These are phyloP conservation scores for Schizothorax lantsangensis DNA, from an alignment of 2,797 vertebrate species.

Conservation along the genomic window DNA sequence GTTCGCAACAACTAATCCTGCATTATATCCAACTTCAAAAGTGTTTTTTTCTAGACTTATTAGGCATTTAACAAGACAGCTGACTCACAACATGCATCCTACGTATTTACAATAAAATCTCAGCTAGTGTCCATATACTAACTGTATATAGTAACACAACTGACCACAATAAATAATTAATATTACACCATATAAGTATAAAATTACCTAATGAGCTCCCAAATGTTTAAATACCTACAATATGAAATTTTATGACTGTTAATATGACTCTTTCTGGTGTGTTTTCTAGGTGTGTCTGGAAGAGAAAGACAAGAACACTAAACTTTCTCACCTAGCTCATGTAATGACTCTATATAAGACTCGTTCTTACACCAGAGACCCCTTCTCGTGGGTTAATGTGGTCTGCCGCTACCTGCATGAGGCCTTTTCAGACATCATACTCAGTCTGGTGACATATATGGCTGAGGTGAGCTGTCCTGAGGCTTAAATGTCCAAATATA, in stretches of 20 bases:
- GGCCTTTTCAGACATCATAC: slow-evolving; percentile 92
- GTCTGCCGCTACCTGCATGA: slow-evolving; percentile 98
- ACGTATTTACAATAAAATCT: neutral
- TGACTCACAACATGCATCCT: neutral
- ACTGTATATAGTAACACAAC: neutral
- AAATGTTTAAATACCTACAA: neutral
- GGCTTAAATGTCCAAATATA: neutral
- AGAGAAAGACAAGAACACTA: slow-evolving; percentile 97
- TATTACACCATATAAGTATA: neutral
- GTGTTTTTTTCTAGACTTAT: neutral
- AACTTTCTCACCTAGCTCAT: slow-evolving; percentile 95
- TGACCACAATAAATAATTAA: neutral
- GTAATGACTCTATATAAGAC: slow-evolving; percentile 99
- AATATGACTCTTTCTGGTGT: neutral
- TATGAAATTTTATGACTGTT: neutral
- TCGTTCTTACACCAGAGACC: slow-evolving; percentile 95
- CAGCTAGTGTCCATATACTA: neutral
- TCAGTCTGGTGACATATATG: slow-evolving; percentile 97
- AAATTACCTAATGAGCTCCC: neutral
- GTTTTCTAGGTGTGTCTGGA: slow-evolving; percentile 89
- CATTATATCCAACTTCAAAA: neutral
- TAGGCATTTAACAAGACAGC: neutral
- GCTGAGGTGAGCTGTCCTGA: slow-evolving; percentile 85
- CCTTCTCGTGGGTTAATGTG: slow-evolving; percentile 96
- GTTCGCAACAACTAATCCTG: neutral